Evolutionary conservation across 2,797 vertebrate species (phyloP), one percentile per base, ranked within the genome.

Genomic region (Chlorospingus flavigularis): DNA sequence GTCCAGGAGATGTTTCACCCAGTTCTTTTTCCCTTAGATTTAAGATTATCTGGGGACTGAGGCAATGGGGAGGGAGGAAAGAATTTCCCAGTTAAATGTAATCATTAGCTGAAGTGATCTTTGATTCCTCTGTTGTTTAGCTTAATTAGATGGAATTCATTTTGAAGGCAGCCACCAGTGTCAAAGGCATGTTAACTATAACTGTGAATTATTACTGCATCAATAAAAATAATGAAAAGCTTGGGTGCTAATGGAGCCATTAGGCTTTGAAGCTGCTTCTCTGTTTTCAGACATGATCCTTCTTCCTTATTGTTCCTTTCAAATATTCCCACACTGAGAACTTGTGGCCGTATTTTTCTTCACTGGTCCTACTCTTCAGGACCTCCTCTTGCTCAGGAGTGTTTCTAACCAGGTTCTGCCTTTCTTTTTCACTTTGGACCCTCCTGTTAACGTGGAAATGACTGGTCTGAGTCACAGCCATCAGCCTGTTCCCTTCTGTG

Each of bases 141-240:
- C 92, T 96, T 95, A 96, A 96, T 95, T 95, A 95, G 93, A 95
- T 77, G 78, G 86, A 88, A 94, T 91, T 96, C 83, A 96, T 96
- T 97, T 81, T 0, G 78, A 86, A 92, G 84, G 92, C 84, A 95
- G 88, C 71, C 5, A 1, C 88, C 86, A 90, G 31, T 73, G 95
- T 94, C 94, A 94, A 85, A 95, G 76, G 88, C 93, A 92, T 7
- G 77, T 93, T 95, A 97, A 88, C 94, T 83, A 85, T 92, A 95
- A 90, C 81, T 92, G 83, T 96, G 95, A 97, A 95, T 96, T 97
- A 97, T 95, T 95, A 94, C 86, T 94, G 88, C 93, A 89, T 93
- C 94, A 89, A 94, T 97, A 96, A 94, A 95, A 95, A 89, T 94
- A 97, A 97, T 96, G 94, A 94, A 95, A 96, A 94, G 92, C 72